Percentiles rank a stretch among this genome's conserved stretches.
These are phyloP conservation scores for Tribolium madens DNA, from an alignment of 1,140 invertebrate genomes.

Conservation along the genomic window DNA sequence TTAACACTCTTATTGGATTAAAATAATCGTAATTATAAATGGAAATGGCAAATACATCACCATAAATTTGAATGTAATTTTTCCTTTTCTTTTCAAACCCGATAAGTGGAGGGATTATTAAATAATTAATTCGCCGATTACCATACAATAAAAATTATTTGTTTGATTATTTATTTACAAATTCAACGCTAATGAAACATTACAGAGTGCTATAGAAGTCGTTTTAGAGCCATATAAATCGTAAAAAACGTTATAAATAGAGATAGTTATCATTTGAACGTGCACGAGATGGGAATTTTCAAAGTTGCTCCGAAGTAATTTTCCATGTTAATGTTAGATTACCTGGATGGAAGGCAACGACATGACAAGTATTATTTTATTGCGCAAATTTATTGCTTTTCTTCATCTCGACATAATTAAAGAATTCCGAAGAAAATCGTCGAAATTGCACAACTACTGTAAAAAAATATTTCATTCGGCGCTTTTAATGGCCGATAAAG, in stretches of 20 bases:
- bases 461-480: constrained; percentile 2
- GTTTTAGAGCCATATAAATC: not conserved
- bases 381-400: constrained; percentile 24
- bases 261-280: constrained; percentile 24
- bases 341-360: constrained; percentile 12
- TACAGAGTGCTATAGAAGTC: constrained; percentile 8
- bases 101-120: too few relatives aligned
- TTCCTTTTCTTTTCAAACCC: not conserved
- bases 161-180: not conserved
- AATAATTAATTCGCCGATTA: not conserved
- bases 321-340: constrained; percentile 30
- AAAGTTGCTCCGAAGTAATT: constrained; percentile 18
- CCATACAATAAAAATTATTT: not conserved
- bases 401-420: constrained; percentile 10
- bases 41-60: not conserved
- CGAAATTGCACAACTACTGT: not conserved
- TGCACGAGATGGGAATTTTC: constrained; percentile 28
- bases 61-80: not conserved
- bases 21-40: not conserved
- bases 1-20: not conserved
- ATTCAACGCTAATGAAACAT: constrained; percentile 16
- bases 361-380: constrained; percentile 26
- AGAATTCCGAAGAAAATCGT: constrained; percentile 3
- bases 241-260: constrained; percentile 26
- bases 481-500: constrained; percentile 12